Evolutionary conservation across 2,888 invertebrate species (phyloP).

Genomic region (Incurvaria masculella): DNA sequence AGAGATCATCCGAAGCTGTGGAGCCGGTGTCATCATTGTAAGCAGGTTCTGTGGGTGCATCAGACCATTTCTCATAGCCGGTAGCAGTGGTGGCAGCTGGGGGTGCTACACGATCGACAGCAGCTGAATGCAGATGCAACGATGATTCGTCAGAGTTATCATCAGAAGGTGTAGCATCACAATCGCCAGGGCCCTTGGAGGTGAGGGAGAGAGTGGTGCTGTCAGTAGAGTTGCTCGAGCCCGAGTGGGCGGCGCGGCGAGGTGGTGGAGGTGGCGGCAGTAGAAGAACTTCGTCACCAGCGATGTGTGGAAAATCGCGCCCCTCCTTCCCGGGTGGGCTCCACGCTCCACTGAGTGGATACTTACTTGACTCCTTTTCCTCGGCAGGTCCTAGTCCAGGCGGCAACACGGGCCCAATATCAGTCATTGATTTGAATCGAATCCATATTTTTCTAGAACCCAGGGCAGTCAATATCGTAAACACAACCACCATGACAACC

Average conservation of each 20-base stretch:
- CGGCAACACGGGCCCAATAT: conserved; percentile 66
- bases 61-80: conserved; percentile 3
- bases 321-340: conserved; percentile 42
- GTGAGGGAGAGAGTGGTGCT: conserved; percentile 47
- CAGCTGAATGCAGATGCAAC: conserved; percentile 26
- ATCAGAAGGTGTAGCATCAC: conserved; percentile 41
- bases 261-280: conserved; percentile 35
- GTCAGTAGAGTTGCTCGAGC: conserved; percentile 43
- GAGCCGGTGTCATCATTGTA: neutral
- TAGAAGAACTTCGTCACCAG: conserved; percentile 45
- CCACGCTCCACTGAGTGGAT: conserved; percentile 37
- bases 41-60: conserved; percentile 23
- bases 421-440: conserved; percentile 61
- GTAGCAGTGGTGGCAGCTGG: conserved; percentile 11
- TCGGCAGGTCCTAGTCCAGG: conserved; percentile 56
- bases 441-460: conserved; percentile 53
- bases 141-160: conserved; percentile 40
- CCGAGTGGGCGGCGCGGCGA: conserved; percentile 36
- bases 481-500: conserved; percentile 30
- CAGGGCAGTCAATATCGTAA: conserved; percentile 29
- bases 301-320: conserved; percentile 25
- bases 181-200: conserved; percentile 34
- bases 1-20: neutral
- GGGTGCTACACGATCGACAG: conserved; percentile 16
- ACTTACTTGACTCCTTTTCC: conserved; percentile 39